Conservation (phyloP, 2,888 invertebrate genomes). For the Boloria euphrosyne region DNA sequence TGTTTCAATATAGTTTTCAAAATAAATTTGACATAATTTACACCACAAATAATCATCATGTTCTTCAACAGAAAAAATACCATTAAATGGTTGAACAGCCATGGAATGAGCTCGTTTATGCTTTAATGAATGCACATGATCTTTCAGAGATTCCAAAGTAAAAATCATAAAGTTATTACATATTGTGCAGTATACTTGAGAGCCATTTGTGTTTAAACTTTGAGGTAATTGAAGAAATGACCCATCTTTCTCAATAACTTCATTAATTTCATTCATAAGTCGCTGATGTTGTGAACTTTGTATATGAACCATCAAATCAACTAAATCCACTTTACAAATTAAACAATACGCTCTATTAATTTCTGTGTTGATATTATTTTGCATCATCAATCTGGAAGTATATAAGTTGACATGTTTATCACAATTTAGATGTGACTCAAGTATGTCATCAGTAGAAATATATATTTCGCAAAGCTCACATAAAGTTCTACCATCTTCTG, state of each 20-base stretch:
- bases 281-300: slow-evolving; percentile 44
- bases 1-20: slow-evolving; percentile 56
- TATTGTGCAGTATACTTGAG: slow-evolving; percentile 46
- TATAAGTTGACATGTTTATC: slow-evolving; percentile 46
- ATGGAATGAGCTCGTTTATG: slow-evolving; percentile 53
- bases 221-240: slow-evolving; percentile 49
- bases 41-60: slow-evolving; percentile 54
- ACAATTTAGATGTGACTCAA: slow-evolving; percentile 48
- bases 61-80: slow-evolving; percentile 56
- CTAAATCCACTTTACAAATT: slow-evolving; percentile 46
- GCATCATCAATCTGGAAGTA: slow-evolving; percentile 47
- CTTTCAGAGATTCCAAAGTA: slow-evolving; percentile 39
- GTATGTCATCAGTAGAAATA: slow-evolving; percentile 42
- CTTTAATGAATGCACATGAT: slow-evolving; percentile 45
- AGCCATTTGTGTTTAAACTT: slow-evolving; percentile 32
- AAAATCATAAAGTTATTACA: slow-evolving; percentile 48
- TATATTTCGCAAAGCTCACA: slow-evolving; percentile 51
- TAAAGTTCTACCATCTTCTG: slow-evolving; percentile 44
- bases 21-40: slow-evolving; percentile 57
- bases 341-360: slow-evolving; percentile 42
- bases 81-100: slow-evolving; percentile 57
- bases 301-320: slow-evolving; percentile 44
- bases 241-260: slow-evolving; percentile 50
- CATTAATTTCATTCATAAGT: slow-evolving; percentile 41
- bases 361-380: slow-evolving; percentile 46